Conservation (phyloP, 2,113 vertebrate genomes). For the Panthera tigris region DNA sequence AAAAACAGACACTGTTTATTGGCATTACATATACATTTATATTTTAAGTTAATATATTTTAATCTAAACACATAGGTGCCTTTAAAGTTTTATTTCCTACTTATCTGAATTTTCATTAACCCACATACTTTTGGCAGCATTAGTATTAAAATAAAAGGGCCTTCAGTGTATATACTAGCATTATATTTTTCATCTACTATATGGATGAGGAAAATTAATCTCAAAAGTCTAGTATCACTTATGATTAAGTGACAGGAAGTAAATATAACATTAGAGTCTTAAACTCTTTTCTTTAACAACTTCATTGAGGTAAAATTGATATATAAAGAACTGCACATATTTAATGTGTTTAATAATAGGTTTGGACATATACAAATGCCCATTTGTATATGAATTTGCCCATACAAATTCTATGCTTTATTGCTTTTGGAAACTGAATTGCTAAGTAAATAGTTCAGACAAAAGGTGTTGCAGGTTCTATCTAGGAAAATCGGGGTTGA, state of each 20-base stretch:
- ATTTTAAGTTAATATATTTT: conserved; percentile 9
- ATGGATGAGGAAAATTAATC: not conserved
- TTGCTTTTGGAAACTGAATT: not conserved
- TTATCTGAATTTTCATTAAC: conserved; percentile 3
- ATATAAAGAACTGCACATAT: not conserved
- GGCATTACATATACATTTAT: not conserved
- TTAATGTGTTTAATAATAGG: not conserved
- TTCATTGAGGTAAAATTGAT: not conserved
- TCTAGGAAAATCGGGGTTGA: not conserved
- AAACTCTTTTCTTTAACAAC: not conserved
- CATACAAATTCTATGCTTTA: not conserved
- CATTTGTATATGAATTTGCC: too few species aligned
- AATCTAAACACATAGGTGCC: not conserved
- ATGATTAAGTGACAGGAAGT: not conserved
- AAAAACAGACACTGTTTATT: not conserved
- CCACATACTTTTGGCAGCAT: not conserved
- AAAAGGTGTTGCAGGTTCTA: not conserved
- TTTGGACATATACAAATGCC: not conserved
- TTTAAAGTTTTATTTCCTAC: not conserved
- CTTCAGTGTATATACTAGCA: not conserved
- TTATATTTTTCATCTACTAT: not conserved
- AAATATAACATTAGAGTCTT: not conserved
- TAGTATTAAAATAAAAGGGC: not conserved
- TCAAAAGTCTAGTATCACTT: not conserved
- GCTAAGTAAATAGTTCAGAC: not conserved